Evolutionary conservation across 2,888 invertebrate species (phyloP), one percentile per base, ranked within the genome.

Genomic region (Achlya flavicornis): DNA sequence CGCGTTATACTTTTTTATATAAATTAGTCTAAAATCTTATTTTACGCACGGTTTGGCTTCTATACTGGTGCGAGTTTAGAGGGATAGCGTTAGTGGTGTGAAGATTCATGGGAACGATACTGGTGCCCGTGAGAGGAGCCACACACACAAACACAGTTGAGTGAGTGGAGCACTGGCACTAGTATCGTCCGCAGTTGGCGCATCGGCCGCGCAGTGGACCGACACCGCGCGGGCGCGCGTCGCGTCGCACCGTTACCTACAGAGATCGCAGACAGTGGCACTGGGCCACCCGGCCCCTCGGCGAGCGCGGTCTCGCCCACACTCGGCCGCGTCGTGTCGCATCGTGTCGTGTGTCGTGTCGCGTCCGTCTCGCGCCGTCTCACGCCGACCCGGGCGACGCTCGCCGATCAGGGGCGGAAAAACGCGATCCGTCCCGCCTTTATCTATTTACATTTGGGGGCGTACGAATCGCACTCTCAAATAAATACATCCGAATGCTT

Each of bases 401-500:
- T 81, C 78, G 82, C 88, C 89, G 87, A 80, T 81, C 72, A 69
- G 85, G 88, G 89, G 85, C 86, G 83, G 82, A 83, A 84, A 81
- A 77, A 77, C 80, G 80, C 88, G 84, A 88, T 81, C 84, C 89
- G 87, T 81, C 79, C 85, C 88, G 88, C 88, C 89, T 76, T 76
- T 85, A 87, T 41, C 81, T 92, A 92, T 92, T 80, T 93, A 93
- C 93, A 92, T 53, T 53, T 53, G 16, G 79, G 78, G 89, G 89
- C 88, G 85, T 77, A 81, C 90, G 90, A 86, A 89, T 84, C 89
- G 89, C 88, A 77, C 73, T 73, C 83, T 81, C 83, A 83, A 91
- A 93, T 93, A 93, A 93, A 93, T 93, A 93, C 90, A 92, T 90
- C 87, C 88, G 89, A 92, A 90, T 82, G 82, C 88, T 92, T 92